Evolutionary conservation across 2,888 invertebrate species (phyloP), one percentile per base, ranked within the genome.

Genomic region (Erebia epiphron): DNA sequence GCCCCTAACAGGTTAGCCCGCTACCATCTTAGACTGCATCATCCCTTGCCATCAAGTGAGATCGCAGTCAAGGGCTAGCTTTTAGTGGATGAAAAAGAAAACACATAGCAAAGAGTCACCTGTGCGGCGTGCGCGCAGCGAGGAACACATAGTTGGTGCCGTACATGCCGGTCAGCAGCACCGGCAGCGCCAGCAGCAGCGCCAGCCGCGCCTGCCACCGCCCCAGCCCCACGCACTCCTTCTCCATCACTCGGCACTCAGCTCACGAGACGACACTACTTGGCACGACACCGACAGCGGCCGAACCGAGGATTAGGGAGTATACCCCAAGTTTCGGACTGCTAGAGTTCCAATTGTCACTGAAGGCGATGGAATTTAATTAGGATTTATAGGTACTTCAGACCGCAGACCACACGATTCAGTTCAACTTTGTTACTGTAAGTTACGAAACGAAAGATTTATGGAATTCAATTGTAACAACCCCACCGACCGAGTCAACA

Each of bases 111-210:
- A 7, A 0, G 11, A 13, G 11, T 76, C 73, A 92, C 92, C 92
- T 91, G 86, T 90, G 86, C 2, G 86, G 85, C 8, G 88, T 86
- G 56, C 86, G 85, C 2, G 87, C 91, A 0, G 92, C 92, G 2
- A 92, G 86, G 83, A 92, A 92, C 76, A 92, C 92, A 78, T 92
- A 92, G 86, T 92, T 92, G 82, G 91, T 90, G 56, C 89, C 87
- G 80, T 91, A 92, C 68, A 90, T 86, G 70, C 92, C 90, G 9
- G 91, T 91, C 52, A 90, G 86, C 83, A 90, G 79, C 81, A 90
- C 89, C 26, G 89, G 90, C 81, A 94, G 80, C 76, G 91, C 90
- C 83, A 92, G 86, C 79, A 92, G 85, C 79, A 81, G 77, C 79
- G 91, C 90, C 82, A 91, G 83, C 74, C 91, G 85, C 80, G 81